Conservation (phyloP, 2,888 invertebrate genomes). For the Tanypteryx hageni region DNA sequence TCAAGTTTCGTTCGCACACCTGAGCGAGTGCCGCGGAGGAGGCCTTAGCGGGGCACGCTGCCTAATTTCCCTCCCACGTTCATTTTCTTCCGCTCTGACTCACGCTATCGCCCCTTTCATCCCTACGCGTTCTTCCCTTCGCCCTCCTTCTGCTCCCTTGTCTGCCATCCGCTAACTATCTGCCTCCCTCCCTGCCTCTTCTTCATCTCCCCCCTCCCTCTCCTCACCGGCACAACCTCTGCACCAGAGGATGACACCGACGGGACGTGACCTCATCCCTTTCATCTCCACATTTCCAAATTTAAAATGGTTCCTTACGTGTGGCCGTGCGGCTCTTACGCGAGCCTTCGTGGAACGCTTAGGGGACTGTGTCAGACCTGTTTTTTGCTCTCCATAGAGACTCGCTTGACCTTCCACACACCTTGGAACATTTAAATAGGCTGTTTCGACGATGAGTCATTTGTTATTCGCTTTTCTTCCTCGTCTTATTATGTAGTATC, state of each 20-base stretch:
- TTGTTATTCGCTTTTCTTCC: neutral
- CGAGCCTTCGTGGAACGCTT: neutral
- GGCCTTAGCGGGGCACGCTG: neutral
- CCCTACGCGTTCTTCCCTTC: too few species aligned
- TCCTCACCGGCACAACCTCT: neutral
- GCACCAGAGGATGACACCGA: neutral
- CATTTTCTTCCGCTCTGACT: neutral
- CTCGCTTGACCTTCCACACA: neutral
- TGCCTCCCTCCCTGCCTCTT: neutral
- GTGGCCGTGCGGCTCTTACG: neutral
- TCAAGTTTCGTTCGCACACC: neutral
- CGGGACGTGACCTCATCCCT: neutral
- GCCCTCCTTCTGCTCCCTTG: neutral
- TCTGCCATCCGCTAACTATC: too few species aligned
- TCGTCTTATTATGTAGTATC: too few species aligned
- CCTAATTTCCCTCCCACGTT: neutral
- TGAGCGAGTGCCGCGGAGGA: neutral
- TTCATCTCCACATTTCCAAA: neutral
- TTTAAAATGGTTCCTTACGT: neutral
- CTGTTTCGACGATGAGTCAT: neutral
- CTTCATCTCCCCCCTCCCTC: neutral
- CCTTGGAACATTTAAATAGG: neutral
- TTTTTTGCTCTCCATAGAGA: neutral
- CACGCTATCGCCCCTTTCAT: neutral
- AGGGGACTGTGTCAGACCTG: neutral